Evolutionary conservation across 30 jellyfish, hydroid and myxozoan genomes (phyloP).

Genomic region (Hydractinia echinata): DNA sequence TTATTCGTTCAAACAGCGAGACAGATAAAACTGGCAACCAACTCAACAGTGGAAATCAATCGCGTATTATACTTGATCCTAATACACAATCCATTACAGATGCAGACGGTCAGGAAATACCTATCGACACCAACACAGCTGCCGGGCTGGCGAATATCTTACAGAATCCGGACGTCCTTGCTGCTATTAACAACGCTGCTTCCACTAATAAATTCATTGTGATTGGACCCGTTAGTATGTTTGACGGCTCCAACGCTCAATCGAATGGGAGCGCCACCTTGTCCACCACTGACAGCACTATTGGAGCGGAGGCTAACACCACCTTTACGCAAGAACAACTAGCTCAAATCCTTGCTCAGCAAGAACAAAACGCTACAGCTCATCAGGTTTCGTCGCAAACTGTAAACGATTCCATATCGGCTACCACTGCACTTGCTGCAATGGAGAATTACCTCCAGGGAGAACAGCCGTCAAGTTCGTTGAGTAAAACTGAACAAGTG

Average conservation of each 20-base stretch:
- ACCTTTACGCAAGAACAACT: conserved; percentile 42
- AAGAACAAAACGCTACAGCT: conserved; percentile 26
- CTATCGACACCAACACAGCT: conserved; percentile 34
- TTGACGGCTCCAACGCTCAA: conserved; percentile 54
- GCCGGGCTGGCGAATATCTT: conserved; percentile 96
- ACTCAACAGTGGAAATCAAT: conserved; percentile 38
- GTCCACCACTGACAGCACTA: conserved; percentile 45
- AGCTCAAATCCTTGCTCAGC: conserved; percentile 25
- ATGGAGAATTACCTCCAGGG: conserved; percentile 37
- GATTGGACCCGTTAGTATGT: conserved; percentile 99
- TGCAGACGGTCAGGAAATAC: conserved; percentile 52
- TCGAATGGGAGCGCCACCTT: conserved; percentile 49
- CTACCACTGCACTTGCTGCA: conserved; percentile 44
- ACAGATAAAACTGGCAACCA: conserved; percentile 58
- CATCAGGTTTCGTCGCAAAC: conserved; percentile 40
- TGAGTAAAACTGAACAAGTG: conserved; percentile 29
- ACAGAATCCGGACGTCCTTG: conserved; percentile 95
- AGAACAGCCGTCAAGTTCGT: conserved; percentile 35
- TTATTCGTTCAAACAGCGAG: conserved; percentile 81
- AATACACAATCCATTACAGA: conserved; percentile 44
- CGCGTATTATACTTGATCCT: conserved; percentile 44
- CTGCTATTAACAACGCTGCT: conserved; percentile 97
- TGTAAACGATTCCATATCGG: conserved; percentile 41
- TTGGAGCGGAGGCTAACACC: conserved; percentile 15
- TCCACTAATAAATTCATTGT: conserved; percentile 95